phyloP scores from a whole-genome alignment of 2,888 invertebrate species.

The Eilema griseolum region DNA sequence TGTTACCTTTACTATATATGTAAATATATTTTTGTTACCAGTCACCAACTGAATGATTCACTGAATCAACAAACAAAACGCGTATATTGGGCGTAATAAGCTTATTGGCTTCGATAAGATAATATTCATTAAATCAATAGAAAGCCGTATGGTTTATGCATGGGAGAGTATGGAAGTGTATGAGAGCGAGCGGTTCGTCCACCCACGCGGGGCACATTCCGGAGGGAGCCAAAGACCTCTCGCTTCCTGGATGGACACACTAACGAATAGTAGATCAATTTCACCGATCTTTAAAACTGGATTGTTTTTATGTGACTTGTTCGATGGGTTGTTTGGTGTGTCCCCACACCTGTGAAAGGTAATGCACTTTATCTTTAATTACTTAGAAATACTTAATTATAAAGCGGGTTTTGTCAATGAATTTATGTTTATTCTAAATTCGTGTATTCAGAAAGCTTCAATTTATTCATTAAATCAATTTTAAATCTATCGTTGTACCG shows the following conservation, averaged over 20 bases:
- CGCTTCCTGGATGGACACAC: constrained; percentile 80
- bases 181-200: constrained; percentile 60
- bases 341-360: constrained; percentile 39
- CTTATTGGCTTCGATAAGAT: constrained; percentile 82
- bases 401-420: neutral
- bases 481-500: neutral
- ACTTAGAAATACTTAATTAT: constrained; percentile 22
- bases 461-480: neutral
- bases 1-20: constrained; percentile 23
- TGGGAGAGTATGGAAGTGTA: constrained; percentile 65
- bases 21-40: constrained; percentile 18
- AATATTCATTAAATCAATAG: constrained; percentile 85
- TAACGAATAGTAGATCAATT: constrained; percentile 66
- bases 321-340: constrained; percentile 29
- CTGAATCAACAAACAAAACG: constrained; percentile 57
- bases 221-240: constrained; percentile 84
- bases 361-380: constrained; percentile 31
- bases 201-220: constrained; percentile 80
- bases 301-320: constrained; percentile 54
- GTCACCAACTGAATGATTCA: constrained; percentile 48
- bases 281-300: constrained; percentile 55
- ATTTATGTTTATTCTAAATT: neutral
- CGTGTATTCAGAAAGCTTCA: neutral
- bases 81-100: constrained; percentile 74
- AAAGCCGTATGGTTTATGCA: constrained; percentile 74